Evolutionary conservation across 2,888 invertebrate genomes (phyloP), one percentile per base, ranked within the genome.

Genomic region (Ornithoptera priamus): DNA sequence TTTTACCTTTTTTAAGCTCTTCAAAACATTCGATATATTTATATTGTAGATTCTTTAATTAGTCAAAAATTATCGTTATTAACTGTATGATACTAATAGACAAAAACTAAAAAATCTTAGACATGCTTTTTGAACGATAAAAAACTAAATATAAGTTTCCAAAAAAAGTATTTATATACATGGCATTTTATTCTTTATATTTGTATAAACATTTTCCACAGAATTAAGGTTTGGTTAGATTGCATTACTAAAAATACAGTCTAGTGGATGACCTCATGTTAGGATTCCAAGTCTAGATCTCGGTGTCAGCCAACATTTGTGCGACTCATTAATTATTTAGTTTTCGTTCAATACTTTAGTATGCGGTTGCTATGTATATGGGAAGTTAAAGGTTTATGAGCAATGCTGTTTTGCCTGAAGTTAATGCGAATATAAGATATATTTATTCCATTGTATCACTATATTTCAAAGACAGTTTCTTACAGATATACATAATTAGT

Each of bases 281-380:
- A 18, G 18, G 53, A 53, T n/a, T 7, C n/a, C 53, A 53, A 53
- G 18, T 53, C 53, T 53, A 53, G 53, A 53, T 53, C 53, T n/a
- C 12, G n/a, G n/a, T 53, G 18, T 18, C 64, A 68, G 46, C 63
- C 67, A 59, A 75, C 72, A 72, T 71, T 62, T 62, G 50, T 50
- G 46, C 53, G 18, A n/a, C 53, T 18, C 53, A 53, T 53, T 56
- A 56, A 56, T 56, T 24, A 58, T 58, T 58, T 22, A 58, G 22
- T 58, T 24, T 22, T 58, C 57, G 57, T 58, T 24, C 15, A 22
- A 58, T 20, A 58, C 20, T 58, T 53, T 58, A 22, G 57, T 22
- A n/a, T 58, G 57, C 20, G n/a, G 57, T 20, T n/a, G n/a, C 56
- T 4, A 20, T 22, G 3, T 7, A 22, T 58, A 58, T 22, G 57